Base-by-base conservation (phyloP, 2,888 invertebrate genomes). In the Buathra laborator region DNA sequence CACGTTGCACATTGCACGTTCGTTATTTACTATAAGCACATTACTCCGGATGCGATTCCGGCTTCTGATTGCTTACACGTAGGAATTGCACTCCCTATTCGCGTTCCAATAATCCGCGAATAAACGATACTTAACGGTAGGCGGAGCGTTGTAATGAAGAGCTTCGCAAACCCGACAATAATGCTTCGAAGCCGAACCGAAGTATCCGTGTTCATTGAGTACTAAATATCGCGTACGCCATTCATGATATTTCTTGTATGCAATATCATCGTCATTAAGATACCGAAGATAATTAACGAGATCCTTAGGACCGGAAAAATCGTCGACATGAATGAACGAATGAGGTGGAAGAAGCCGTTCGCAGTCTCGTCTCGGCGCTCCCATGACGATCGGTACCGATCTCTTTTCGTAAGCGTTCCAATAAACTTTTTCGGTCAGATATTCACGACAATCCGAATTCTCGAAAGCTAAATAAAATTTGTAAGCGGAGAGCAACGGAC, bases 381-480 rank as follows among this genome's bases (percentile, higher is more conserved):
- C 97, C 95, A 96, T 95, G 56, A 97, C 95, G 3, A 97, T 93
- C 0, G 97, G 97, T 44, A 96, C 95, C 0, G 96, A 94, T 16
- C 95, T 95, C 91, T 96, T 96, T 1, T 93, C 89, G 88, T 95
- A 96, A 0, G 95, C 96, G 87, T 96, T 95, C 94, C 96, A 95
- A 93, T 96, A 97, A 0, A 95, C 90, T 91, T 97, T 97, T 90
- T 97, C 97, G 0, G 96, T 97, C 66, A 97, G 92, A 88, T 97
- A 97, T 90, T 97, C 96, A 6, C 94, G 94, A 89, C 97, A 97
- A 87, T 95, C 95, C 0, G 96, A 95, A 90, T 97, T 97, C 92
- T 97, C 97, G 86, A 97, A 95, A 0, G 96, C 95, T 59, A 97
- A 92, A 89, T 97, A 96, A 91, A 97, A 97, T 88, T 96, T 94